Conservation (phyloP, 2,888 invertebrate species). For the Chrysolina americana region DNA sequence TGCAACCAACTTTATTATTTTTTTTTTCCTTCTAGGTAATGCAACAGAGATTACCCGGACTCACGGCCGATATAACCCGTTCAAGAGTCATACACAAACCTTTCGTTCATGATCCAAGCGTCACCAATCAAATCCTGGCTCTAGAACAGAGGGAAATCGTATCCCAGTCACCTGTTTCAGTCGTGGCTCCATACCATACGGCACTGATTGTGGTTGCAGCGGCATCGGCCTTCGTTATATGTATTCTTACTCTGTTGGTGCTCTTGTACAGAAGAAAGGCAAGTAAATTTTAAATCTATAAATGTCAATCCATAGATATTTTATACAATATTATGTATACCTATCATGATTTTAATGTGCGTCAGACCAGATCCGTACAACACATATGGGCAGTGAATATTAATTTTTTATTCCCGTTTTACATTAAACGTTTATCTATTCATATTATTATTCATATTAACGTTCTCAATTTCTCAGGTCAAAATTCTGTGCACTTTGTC, state of each 20-base stretch:
- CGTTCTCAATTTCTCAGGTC: no score
- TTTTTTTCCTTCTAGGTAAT: constrained; percentile 63
- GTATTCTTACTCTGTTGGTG: constrained; percentile 81
- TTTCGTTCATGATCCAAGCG: constrained; percentile 62
- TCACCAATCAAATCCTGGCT: constrained; percentile 66
- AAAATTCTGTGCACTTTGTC: no score
- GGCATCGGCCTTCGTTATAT: constrained; percentile 85
- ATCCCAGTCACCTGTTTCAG: constrained; percentile 78
- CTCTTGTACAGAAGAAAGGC: constrained; percentile 81
- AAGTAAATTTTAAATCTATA: constrained; percentile 34
- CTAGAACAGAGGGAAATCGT: constrained; percentile 79
- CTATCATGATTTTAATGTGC: no score
- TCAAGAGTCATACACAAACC: constrained; percentile 76
- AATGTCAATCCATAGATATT: background rate
- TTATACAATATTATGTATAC: no score
- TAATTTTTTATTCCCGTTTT: no score
- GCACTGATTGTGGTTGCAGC: constrained; percentile 84
- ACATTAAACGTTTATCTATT: no score
- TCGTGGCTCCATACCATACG: constrained; percentile 81
- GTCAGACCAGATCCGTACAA: background rate
- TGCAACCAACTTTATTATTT: background rate
- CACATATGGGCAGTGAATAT: no score
- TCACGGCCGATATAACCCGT: constrained; percentile 76
- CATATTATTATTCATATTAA: no score
- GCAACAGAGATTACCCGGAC: constrained; percentile 71